Conservation (phyloP, 1,140 invertebrate species). For the Drusus annulatus region DNA sequence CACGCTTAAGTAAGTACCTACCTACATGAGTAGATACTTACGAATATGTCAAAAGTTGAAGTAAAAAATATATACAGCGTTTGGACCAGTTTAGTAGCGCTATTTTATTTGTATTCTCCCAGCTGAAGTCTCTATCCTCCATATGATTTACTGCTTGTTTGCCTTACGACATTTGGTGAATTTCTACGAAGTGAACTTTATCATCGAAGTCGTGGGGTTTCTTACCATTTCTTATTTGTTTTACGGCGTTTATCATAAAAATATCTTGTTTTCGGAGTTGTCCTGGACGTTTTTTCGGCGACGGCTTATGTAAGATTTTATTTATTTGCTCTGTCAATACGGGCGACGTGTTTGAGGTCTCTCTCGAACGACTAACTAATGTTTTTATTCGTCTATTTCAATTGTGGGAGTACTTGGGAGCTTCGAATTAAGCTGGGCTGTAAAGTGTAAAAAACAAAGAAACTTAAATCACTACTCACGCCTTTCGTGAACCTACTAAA, state of each 20-base stretch:
- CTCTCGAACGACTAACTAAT: neutral
- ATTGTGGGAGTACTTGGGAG: no score
- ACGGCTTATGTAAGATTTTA: slow-evolving; percentile 6
- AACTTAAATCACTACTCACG: no score
- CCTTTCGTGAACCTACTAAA: no score
- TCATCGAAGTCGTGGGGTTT: slow-evolving; percentile 17
- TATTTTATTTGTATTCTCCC: no score
- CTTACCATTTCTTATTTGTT: slow-evolving; percentile 31
- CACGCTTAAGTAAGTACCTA: neutral
- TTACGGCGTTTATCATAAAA: slow-evolving; percentile 34
- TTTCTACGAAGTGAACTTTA: slow-evolving; percentile 20
- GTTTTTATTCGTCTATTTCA: neutral
- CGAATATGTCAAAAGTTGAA: neutral
- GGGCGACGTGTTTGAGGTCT: slow-evolving; percentile 10
- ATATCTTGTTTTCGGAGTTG: neutral
- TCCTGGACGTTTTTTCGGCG: neutral
- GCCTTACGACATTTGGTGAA: slow-evolving; percentile 29
- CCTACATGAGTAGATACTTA: neutral
- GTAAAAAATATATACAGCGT: neutral
- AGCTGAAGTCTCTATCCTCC: neutral
- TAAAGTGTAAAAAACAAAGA: no score
- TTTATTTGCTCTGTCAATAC: slow-evolving; percentile 32
- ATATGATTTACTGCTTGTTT: slow-evolving; percentile 30
- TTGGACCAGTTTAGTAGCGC: no score
- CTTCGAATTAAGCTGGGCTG: no score